These are phyloP conservation scores for Ennomos quercinarius DNA, from an alignment of 2,888 invertebrate genomes.

Conservation along the genomic window DNA sequence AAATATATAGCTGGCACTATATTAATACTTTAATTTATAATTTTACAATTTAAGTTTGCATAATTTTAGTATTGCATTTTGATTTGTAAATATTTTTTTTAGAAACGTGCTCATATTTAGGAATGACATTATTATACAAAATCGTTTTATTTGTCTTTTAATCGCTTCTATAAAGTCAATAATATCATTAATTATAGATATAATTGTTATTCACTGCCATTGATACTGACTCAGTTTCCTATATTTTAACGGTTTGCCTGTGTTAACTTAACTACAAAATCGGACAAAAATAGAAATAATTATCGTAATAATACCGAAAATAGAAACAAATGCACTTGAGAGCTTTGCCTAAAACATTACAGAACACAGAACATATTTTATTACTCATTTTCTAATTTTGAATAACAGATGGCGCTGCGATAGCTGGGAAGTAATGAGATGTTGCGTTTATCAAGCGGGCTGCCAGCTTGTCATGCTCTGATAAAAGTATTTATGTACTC, in stretches of 20 bases:
- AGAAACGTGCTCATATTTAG: constrained; percentile 15
- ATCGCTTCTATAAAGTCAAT: not conserved
- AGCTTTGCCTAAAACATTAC: constrained; percentile 23
- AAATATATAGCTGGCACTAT: constrained; percentile 12
- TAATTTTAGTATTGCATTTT: constrained; percentile 21
- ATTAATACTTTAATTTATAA: constrained; percentile 35
- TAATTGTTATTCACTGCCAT: not conserved
- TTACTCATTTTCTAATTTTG: too few species aligned
- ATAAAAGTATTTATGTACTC: too few species aligned
- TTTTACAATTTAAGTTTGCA: constrained; percentile 11
- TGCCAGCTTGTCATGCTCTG: too few species aligned
- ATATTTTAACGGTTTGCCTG: not conserved
- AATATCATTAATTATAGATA: not conserved
- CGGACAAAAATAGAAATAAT: not conserved
- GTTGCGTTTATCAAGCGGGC: too few species aligned
- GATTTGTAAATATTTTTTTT: constrained; percentile 27
- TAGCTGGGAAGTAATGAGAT: too few species aligned
- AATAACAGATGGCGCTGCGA: too few species aligned
- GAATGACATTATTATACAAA: constrained; percentile 34
- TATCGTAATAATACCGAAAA: not conserved
- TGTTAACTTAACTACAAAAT: too few species aligned
- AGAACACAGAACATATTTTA: not conserved
- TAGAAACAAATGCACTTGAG: constrained; percentile 23
- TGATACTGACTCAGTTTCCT: not conserved
- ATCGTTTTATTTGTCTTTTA: constrained; percentile 20